A percentile compares a stretch with the other conserved stretches of the same genome.
These are phyloP conservation scores for Carassius carassius DNA, from an alignment of 2,113 vertebrate genomes.

Conservation along the genomic window DNA sequence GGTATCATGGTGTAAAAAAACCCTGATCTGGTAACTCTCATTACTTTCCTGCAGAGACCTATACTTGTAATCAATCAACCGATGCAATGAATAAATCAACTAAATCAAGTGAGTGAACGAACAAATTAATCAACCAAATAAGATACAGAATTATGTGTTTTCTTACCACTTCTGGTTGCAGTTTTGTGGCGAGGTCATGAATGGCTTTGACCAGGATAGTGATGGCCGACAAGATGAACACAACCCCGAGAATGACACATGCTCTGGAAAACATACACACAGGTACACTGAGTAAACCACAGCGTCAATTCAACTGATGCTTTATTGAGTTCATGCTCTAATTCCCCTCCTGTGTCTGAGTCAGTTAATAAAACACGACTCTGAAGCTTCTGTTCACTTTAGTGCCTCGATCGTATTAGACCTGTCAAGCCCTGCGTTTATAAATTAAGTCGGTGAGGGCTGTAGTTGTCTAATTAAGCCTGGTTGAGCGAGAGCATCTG, in stretches of 20 bases:
- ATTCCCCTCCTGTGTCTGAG: neutral
- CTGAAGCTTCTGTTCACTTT: conserved; percentile 1
- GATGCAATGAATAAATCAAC: too few relatives aligned
- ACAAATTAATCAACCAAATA: neutral
- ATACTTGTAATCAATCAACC: neutral
- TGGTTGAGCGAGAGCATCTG: conserved; percentile 25
- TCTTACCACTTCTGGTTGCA: conserved; percentile 98
- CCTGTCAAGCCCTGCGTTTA: neutral
- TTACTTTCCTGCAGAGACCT: too few relatives aligned
- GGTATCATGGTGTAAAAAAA: too few relatives aligned
- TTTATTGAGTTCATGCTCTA: neutral
- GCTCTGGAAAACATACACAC: conserved; percentile 78
- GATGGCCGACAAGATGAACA: conserved; percentile 92
- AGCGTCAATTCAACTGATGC: neutral
- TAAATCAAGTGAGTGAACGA: neutral
- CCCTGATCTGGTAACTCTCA: too few relatives aligned
- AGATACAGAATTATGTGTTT: neutral
- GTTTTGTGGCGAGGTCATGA: conserved; percentile 90
- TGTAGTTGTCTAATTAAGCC: neutral
- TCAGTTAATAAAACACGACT: conserved; percentile 15
- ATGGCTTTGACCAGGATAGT: conserved; percentile 96
- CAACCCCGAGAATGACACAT: conserved; percentile 89
- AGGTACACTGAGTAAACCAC: neutral
- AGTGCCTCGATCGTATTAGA: neutral
- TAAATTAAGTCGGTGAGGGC: neutral